Conservation (phyloP, 2,113 vertebrate species). For the Haemorhous mexicanus region DNA sequence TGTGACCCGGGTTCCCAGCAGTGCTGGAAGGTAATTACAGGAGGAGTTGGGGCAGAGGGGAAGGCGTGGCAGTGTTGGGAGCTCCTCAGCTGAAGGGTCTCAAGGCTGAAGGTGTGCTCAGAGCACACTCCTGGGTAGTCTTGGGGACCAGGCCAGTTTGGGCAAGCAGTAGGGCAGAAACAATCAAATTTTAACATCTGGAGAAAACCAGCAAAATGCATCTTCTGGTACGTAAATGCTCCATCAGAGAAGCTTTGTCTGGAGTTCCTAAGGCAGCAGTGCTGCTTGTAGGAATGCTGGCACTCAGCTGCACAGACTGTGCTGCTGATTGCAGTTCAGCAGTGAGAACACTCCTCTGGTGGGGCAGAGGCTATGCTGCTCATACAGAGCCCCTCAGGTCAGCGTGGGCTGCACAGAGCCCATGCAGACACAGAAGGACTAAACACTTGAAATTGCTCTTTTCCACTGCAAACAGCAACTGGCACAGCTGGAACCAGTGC, state of each 20-base stretch:
- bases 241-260: not conserved
- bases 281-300: not conserved
- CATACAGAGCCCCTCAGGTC: accelerated
- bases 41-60: not conserved
- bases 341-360: not conserved
- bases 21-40: not conserved
- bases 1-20: not conserved
- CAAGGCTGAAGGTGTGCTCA: not conserved
- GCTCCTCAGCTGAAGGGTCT: not conserved
- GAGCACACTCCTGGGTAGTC: not conserved
- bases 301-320: not conserved
- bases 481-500: not conserved
- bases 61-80: not conserved
- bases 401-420: accelerated
- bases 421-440: accelerated
- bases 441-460: not conserved
- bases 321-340: not conserved
- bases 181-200: not conserved
- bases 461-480: not conserved
- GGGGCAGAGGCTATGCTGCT: not conserved
- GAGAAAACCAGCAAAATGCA: not conserved
- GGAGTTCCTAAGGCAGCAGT: not conserved
- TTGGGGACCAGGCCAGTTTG: not conserved
- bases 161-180: not conserved
- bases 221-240: not conserved